phyloP scores from a whole-genome alignment of 2,888 invertebrate species.

The Sarcophaga variegata region DNA sequence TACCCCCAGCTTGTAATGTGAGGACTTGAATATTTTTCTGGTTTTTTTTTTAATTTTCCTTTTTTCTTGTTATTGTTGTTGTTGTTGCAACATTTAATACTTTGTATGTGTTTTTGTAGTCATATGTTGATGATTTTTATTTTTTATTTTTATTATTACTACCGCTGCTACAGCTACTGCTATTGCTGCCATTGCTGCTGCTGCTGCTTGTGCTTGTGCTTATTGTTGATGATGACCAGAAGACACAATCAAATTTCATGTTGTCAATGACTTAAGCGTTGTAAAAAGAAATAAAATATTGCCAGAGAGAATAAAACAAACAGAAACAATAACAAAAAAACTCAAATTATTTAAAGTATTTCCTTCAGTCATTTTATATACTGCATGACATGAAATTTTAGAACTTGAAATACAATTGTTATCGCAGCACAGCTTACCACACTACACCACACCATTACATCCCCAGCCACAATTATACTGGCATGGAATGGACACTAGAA shows the following conservation, averaged over 20 bases:
- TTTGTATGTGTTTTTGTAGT: constrained; percentile 32
- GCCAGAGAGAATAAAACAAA: background rate
- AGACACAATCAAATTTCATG: constrained; percentile 67
- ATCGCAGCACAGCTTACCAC: background rate
- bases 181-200: constrained; percentile 8
- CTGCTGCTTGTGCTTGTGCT: background rate
- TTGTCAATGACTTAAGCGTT: constrained; percentile 64
- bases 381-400: constrained; percentile 54
- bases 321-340: constrained; percentile 69
- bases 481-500: background rate
- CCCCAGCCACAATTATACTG: background rate
- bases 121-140: constrained; percentile 5
- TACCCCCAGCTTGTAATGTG: constrained; percentile 43
- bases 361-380: constrained; percentile 72
- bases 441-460: background rate
- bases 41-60: no score
- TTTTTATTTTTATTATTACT: background rate
- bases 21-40: constrained; percentile 20
- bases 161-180: constrained; percentile 9
- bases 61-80: constrained; percentile 21
- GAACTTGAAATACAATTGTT: constrained; percentile 46
- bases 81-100: constrained; percentile 61
- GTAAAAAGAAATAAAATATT: constrained; percentile 12
- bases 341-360: constrained; percentile 71
- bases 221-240: constrained; percentile 59